Base-by-base conservation (phyloP, 2,797 vertebrate genomes). In the Malurus splendens region DNA sequence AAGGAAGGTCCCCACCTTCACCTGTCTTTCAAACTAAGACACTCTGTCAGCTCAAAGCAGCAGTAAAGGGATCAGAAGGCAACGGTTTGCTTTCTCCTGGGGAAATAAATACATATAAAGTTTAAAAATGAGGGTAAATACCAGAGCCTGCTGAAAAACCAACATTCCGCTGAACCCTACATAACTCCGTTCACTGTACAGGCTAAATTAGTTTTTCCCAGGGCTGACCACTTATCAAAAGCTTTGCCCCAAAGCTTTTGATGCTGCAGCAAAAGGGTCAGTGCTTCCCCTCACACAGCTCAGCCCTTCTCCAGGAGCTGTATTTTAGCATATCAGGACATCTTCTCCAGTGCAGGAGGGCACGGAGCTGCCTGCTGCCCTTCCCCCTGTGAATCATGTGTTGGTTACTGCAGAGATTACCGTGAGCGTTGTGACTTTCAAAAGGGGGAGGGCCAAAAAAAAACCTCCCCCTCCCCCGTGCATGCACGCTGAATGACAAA, bases 51-150 rank as follows among this genome's bases (percentile, higher is more conserved):
- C 36, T 36, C 36, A 36, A 74, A 54, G 28, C 3, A 38, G 18
- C 1, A 55, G 15, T 11, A 74, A 73, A 78, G 33, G 50, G 16
- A 67, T 41, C 23, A 45, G 15, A 76, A 64, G 15, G 16, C 2
- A 28, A 50, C 16, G n/a, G 22, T 71, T 48, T 0, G 0, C 14
- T 38, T 66, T 76, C 27, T 24, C 13, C 54, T 19, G 23, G n/a
- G 14, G 1, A 0, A 5, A 25, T 24, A 28, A 5, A 32, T 5
- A 56, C 16, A 24, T 2, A 25, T 1, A 14, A 20, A 39, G 14
- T 57, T 47, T 24, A 0, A 59, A 83, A 48, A 44, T 44, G 2
- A 86, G 12, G 16, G 61, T 72, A 38, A 65, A 47, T 20, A 57
- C 12, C 4, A 12, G 12, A 78, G 36, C 18, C 8, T 20, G 59